A percentile compares a stretch with the other conserved stretches of the same genome.
These are phyloP conservation scores for Ophion ellenae DNA, from an alignment of 2,888 invertebrate species.

Conservation along the genomic window DNA sequence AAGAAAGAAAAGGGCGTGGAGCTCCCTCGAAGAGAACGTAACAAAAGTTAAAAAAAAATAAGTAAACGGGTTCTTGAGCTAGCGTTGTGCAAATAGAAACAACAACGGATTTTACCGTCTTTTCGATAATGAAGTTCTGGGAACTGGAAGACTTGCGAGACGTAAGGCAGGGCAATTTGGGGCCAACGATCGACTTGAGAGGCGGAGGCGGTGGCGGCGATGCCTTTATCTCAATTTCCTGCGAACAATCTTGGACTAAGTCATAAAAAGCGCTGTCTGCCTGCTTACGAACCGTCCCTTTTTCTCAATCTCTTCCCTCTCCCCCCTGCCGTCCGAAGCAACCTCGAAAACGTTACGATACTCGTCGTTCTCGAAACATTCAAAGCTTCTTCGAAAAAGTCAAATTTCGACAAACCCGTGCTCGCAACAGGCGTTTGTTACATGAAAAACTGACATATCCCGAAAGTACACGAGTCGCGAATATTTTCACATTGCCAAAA, in stretches of 20 bases:
- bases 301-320: slow-evolving; percentile 41
- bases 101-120: slow-evolving; percentile 83
- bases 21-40: slow-evolving; percentile 29
- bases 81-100: slow-evolving; percentile 72
- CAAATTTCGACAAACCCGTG: too few relatives aligned
- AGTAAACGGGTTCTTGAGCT: slow-evolving; percentile 69
- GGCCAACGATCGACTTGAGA: slow-evolving; percentile 82
- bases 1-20: slow-evolving; percentile 33
- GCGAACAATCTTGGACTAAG: slow-evolving; percentile 81
- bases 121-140: slow-evolving; percentile 83
- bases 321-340: slow-evolving; percentile 18
- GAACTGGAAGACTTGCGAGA: slow-evolving; percentile 82
- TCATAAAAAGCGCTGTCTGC: slow-evolving; percentile 75
- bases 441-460: not conserved
- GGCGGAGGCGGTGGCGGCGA: slow-evolving; percentile 80
- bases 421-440: too few relatives aligned
- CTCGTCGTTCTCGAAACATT: not conserved
- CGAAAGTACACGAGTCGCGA: not conserved
- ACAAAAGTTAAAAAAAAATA: slow-evolving; percentile 31
- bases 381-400: not conserved
- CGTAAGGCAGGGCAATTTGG: slow-evolving; percentile 82
- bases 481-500: not conserved
- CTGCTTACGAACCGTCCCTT: slow-evolving; percentile 67
- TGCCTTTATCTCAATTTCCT: slow-evolving; percentile 82
- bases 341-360: not conserved